Base-by-base conservation (phyloP, 2,888 invertebrate genomes). In the Heterodera filipjevi region DNA sequence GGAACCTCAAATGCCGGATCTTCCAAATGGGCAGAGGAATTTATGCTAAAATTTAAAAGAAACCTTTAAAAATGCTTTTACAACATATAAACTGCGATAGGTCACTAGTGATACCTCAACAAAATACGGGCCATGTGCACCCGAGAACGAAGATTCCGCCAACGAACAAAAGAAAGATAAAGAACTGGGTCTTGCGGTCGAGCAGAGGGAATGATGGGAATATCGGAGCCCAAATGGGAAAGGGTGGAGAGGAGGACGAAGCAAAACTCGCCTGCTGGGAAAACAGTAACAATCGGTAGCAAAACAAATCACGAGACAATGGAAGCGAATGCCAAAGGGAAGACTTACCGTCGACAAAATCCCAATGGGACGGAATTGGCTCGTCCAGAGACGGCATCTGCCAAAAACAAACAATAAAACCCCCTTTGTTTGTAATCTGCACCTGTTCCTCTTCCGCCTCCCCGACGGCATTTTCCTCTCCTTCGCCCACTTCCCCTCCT, bases 141-240 rank as follows among this genome's bases (percentile, higher is more conserved):
- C 12, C 84, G 76, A 19, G 81, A 72, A 16, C 78, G 74, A 30
- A 84, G 71, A 39, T 77, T 80, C 12, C 76, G n/a, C 84, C 84
- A 84, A 64, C 83, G 81, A 32, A 84, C 79, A 53, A 85, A 72
- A 0, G 80, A 79, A 33, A 84, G 68, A 49, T 80, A 84, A 59
- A 84, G 75, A 22, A 84, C 66, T 32, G 85, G 74, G 19, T 81
- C 80, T 68, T 85, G 83, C 10, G 84, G 33, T 8, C 76, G 75
- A n/a, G 83, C 78, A 27, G 79, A 80, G 12, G 84, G 84, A 39
- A 80, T 44, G 74, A 82, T 84, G 12, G 85, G 84, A 32, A 84
- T 71, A 73, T 84, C 84, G 46, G 79, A 79, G 33, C 84, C 86
- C n/a, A 86, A 71, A 70, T 86, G 86, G 1, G 84, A 84, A 27